Base-by-base conservation (phyloP, 2,113 vertebrate species). In the Nyctereutes procyonoides region DNA sequence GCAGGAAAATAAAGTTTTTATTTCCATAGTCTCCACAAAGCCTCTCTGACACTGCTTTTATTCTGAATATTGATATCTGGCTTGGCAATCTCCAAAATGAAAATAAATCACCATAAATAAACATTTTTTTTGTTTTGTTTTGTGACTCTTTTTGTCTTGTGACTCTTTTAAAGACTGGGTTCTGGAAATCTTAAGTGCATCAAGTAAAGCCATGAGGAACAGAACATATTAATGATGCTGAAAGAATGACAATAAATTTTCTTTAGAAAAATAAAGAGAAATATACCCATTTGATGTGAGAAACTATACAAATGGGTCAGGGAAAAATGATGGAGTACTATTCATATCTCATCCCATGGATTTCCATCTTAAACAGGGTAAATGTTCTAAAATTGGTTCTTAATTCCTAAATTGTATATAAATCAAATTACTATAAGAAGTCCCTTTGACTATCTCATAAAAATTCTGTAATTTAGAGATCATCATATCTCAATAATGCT, bases 11-110 rank as follows among this genome's bases (percentile, higher is more conserved):
- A 76, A 65, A 56, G 13, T 1, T 16, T 96, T 93, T 77, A 38
- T 63, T 65, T 85, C 24, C 7, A n/a, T 90, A 85, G 28, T 69
- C 7, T 67, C 32, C 16, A 74, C 48, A 32, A 95, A 77, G 13
- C 35, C 3, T 80, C 74, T 69, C 87, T 67, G 24, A 80, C 0
- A 60, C 0, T 0, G 1, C 5, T 67, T 60, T 82, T 74, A 80
- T 48, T 79, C 22, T 10, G 16, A 93, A 20, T 51, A 83, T 92
- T 82, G 7, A 73, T 82, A 48, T 60, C 53, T 93, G 38, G 30
- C 15, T 69, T 95, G n/a, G 8, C 4, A 96, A 48, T 77, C 48
- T 91, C 32, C 32, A 80, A 90, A 89, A 83, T 56, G 17, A 96
- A 93, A 30, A 93, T 58, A 51, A 3, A 63, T 0, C 1, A 56